These are phyloP conservation scores for Trichoplusia ni DNA, from an alignment of 1,140 invertebrate species.

Conservation along the genomic window DNA sequence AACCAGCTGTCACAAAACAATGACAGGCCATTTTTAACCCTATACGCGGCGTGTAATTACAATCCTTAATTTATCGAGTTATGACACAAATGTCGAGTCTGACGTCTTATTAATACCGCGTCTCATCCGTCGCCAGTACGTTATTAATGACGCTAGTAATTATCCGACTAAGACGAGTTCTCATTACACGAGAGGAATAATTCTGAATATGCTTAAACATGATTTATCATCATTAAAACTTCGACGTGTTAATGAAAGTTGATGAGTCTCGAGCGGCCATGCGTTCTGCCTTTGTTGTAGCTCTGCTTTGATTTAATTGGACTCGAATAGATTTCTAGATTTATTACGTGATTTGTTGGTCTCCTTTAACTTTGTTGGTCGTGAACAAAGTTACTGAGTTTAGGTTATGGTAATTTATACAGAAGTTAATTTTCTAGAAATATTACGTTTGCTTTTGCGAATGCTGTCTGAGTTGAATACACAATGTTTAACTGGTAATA, in stretches of 20 bases:
- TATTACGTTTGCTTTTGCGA: too few species aligned
- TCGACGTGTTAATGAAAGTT: slow-evolving; percentile 53
- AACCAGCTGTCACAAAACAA: too few species aligned
- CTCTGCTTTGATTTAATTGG: not conserved
- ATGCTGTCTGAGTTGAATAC: too few species aligned
- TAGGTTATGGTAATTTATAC: too few species aligned
- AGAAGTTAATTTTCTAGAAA: too few species aligned
- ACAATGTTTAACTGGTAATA: too few species aligned
- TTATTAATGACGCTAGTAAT: slow-evolving; percentile 74
- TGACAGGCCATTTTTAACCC: slow-evolving; percentile 8
- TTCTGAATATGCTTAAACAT: slow-evolving; percentile 56
- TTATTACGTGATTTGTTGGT: not conserved
- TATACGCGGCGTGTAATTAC: slow-evolving; percentile 8
- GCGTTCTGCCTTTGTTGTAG: slow-evolving; percentile 15
- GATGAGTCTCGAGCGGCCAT: slow-evolving; percentile 13
- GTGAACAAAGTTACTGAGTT: too few species aligned
- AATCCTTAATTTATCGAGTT: slow-evolving; percentile 36
- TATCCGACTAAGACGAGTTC: slow-evolving; percentile 57
- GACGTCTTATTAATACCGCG: slow-evolving; percentile 61
- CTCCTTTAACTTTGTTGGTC: too few species aligned
- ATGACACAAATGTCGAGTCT: slow-evolving; percentile 43
- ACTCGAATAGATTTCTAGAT: not conserved
- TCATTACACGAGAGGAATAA: slow-evolving; percentile 57
- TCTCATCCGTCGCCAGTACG: slow-evolving; percentile 60
- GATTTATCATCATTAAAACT: slow-evolving; percentile 75